These are phyloP conservation scores for Coreoperca whiteheadi DNA, from an alignment of 2,113 vertebrate species.

Conservation along the genomic window DNA sequence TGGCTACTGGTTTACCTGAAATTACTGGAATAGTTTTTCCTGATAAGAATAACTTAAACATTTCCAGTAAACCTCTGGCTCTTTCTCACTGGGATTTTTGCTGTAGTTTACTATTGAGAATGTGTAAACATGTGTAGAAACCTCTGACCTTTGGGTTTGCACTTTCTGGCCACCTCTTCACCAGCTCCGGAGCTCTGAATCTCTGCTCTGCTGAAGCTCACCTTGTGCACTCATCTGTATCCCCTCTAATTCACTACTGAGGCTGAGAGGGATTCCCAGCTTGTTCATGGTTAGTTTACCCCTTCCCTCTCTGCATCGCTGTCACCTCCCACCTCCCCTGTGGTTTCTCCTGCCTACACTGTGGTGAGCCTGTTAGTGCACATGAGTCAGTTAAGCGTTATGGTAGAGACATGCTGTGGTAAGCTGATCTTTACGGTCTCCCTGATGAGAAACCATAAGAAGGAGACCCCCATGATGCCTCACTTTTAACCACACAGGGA, in stretches of 20 bases:
- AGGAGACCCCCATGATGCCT: constrained; percentile 49
- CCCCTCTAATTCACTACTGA: constrained; percentile 46
- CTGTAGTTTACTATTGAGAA: constrained; percentile 51
- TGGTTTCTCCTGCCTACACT: constrained; percentile 59
- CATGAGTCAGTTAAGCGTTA: constrained; percentile 59
- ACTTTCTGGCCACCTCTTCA: constrained; percentile 68
- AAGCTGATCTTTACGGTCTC: constrained; percentile 59
- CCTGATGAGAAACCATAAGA: constrained; percentile 43
- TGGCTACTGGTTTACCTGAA: constrained; percentile 49
- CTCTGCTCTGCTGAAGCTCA: constrained; percentile 26
- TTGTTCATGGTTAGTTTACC: constrained; percentile 30
- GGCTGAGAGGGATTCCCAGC: constrained; percentile 72
- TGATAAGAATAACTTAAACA: background rate
- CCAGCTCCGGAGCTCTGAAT: constrained; percentile 39
- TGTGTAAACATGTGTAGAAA: constrained; percentile 34
- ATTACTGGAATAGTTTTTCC: constrained; percentile 33
- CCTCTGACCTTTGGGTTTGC: constrained; percentile 67
- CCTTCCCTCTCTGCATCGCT: constrained; percentile 1
- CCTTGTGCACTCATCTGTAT: constrained; percentile 32
- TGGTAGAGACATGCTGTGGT: constrained; percentile 48
- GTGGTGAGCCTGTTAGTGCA: constrained; percentile 41
- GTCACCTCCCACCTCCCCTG: constrained; percentile 50
- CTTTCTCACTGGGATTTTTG: constrained; percentile 64
- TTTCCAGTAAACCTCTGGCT: constrained; percentile 8
- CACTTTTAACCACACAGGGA: constrained; percentile 21